Percentiles rank a stretch among this genome's conserved stretches.
Evolutionary conservation across 2,113 vertebrate species (phyloP).

Genomic region (Malurus alboscapulatus): DNA sequence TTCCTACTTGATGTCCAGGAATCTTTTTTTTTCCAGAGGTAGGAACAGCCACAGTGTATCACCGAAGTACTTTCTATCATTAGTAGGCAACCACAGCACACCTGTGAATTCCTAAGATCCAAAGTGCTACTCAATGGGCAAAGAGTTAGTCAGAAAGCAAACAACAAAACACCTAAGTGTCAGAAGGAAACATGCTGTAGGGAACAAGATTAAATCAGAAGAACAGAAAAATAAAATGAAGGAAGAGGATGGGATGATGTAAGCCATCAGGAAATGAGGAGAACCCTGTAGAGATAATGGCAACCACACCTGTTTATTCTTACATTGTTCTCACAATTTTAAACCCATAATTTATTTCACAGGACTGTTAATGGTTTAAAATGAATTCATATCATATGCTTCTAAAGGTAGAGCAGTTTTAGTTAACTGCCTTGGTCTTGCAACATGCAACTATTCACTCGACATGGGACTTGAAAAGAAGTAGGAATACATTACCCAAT

Average conservation of each 20-base stretch:
- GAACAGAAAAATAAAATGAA: not conserved
- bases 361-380: not conserved
- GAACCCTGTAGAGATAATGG: not conserved
- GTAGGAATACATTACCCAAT: not conserved
- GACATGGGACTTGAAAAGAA: not conserved
- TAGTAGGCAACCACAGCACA: not conserved
- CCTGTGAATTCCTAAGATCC: not conserved
- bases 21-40: not conserved
- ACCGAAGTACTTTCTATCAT: not conserved
- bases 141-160: not conserved
- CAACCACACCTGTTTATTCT: not conserved
- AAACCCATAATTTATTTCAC: not conserved
- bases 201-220: not conserved
- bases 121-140: not conserved
- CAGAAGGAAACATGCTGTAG: not conserved
- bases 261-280: not conserved
- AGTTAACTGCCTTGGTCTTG: not conserved
- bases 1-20: not conserved
- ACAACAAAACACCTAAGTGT: not conserved
- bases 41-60: not conserved
- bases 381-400: not conserved
- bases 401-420: not conserved
- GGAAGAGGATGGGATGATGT: not conserved
- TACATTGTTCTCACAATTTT: not conserved
- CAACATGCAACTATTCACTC: not conserved